Base-by-base conservation (phyloP, 2,113 vertebrate genomes). In the Tetrao urogallus region DNA sequence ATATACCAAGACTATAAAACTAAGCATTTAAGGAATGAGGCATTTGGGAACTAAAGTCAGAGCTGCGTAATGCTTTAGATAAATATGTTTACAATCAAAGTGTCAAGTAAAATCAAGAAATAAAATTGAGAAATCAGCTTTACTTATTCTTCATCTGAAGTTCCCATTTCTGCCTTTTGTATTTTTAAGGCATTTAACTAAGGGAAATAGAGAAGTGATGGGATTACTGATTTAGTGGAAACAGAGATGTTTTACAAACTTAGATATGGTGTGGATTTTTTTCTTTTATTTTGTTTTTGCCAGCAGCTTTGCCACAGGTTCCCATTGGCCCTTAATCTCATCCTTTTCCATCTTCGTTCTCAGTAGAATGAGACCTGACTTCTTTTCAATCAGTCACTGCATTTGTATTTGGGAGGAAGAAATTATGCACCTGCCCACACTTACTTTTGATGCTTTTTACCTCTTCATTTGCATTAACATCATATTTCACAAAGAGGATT, bases 31-130 rank as follows among this genome's bases (percentile, higher is more conserved):
- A 83, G 90, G 69, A 92, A 90, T 21, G 52, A 95, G 70, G 11
- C 76, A 52, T 82, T 78, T 94, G 95, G 91, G 91, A 96, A 66
- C 70, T 42, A 90, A 65, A 95, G 92, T 36, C 54, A 82, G 82
- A 89, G 38, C 32, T 16, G 9, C 28, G 40, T 72, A 94, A 48
- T 30, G 22, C 38, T 83, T 48, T 20, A 67, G 38, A 64, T 78
- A 81, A 86, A 75, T 77, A 34, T 24, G 21, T 60, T 92, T 90
- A 74, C 52, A 83, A 65, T 81, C 15, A 73, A 91, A 82, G 69
- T 40, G 10, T 3, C 2, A 4, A 89, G 42, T 48, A 40, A 76
- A 86, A 69, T 58, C 19, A 43, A 71, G 47, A 18, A 64, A 28
- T 12, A 64, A 64, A 64, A 63, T 8, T 18, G 61, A 64, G 61